Conservation (phyloP, 2,888 invertebrate species). For the Tethea ocularis region DNA sequence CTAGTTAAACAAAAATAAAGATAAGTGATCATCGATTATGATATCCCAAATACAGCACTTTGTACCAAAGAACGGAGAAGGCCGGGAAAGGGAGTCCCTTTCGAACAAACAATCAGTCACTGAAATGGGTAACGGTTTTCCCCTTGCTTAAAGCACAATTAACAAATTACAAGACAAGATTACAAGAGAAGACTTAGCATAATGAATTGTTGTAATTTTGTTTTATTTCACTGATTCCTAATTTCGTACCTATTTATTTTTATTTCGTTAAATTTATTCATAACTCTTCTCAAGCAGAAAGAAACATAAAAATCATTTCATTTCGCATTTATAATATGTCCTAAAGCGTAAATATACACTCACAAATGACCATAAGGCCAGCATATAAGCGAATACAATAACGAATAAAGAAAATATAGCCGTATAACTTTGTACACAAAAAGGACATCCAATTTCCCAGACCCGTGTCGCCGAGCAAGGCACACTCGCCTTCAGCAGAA, state of each 20-base stretch:
- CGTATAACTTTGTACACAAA: neutral
- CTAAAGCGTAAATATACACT: neutral
- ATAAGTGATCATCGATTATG: neutral
- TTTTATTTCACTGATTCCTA: too few species aligned
- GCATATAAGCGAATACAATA: neutral
- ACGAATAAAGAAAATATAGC: neutral
- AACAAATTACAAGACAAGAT: neutral
- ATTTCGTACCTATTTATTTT: too few species aligned
- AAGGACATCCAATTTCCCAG: neutral
- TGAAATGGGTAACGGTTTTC: neutral
- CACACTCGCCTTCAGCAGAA: neutral
- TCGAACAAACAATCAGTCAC: neutral
- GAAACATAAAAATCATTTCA: too few species aligned
- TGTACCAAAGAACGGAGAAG: neutral
- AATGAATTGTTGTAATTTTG: neutral
- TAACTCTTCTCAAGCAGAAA: too few species aligned
- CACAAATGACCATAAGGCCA: neutral
- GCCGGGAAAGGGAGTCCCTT: neutral
- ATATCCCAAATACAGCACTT: neutral
- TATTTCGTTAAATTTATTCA: too few species aligned
- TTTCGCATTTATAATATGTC: too few species aligned
- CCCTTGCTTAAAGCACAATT: neutral
- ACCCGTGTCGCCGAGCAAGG: neutral
- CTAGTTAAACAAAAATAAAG: too few species aligned
- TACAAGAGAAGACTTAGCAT: neutral